phyloP scores from a whole-genome alignment of 2,888 invertebrate genomes.

The Tiliacea aurago region DNA sequence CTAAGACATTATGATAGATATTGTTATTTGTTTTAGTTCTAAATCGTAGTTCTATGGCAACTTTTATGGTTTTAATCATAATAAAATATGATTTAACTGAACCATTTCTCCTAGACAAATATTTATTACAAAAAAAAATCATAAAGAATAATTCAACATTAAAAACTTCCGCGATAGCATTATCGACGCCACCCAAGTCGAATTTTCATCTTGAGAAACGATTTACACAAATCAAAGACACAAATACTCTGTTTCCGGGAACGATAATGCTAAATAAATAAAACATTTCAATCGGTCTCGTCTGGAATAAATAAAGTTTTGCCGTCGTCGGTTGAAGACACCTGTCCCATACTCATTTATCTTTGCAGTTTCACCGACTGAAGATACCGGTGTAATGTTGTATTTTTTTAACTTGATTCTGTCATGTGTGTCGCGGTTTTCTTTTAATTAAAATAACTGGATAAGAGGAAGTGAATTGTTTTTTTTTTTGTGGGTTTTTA shows the following conservation, averaged over 20 bases:
- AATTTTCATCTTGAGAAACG: conserved; percentile 31
- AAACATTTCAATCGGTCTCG: conserved; percentile 59
- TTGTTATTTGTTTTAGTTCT: conserved; percentile 6
- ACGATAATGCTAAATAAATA: conserved; percentile 56
- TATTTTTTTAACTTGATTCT: conserved; percentile 26
- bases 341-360: conserved; percentile 63
- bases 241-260: conserved; percentile 39
- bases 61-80: conserved; percentile 1
- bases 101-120: neutral
- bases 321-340: conserved; percentile 46
- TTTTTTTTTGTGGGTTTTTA: conserved; percentile 4
- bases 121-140: neutral
- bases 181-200: conserved; percentile 53
- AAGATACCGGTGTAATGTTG: conserved; percentile 35
- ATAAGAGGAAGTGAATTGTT: conserved; percentile 32
- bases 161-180: conserved; percentile 21
- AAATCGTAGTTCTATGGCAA: neutral
- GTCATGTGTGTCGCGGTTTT: conserved; percentile 21
- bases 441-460: conserved; percentile 52
- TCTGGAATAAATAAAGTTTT: conserved; percentile 59
- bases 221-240: conserved; percentile 39
- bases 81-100: conserved; percentile 20
- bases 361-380: conserved; percentile 49
- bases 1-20: neutral
- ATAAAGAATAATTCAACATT: conserved; percentile 4